Conservation (phyloP, 2,797 vertebrate species). For the Myotis pilosus region DNA sequence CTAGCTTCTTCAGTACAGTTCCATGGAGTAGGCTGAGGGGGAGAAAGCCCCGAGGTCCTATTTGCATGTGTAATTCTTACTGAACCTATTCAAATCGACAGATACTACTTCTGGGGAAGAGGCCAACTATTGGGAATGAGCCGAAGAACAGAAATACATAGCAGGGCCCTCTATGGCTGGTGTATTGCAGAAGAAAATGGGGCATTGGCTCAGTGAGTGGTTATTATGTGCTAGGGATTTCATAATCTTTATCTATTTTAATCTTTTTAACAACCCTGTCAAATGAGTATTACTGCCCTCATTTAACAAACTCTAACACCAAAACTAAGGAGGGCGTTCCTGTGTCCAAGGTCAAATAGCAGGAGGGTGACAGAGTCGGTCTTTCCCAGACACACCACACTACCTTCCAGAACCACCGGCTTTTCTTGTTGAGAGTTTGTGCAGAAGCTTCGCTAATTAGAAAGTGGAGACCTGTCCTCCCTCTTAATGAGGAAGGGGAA, state of each 20-base stretch:
- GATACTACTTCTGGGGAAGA: constrained; percentile 2
- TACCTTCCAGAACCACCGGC: not conserved
- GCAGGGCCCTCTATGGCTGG: not conserved
- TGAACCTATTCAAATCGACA: constrained; percentile 42
- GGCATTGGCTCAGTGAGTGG: not conserved
- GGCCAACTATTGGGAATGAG: not conserved
- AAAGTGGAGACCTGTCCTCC: not conserved
- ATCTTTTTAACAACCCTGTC: not conserved
- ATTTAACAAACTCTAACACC: not conserved
- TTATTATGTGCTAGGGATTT: not conserved
- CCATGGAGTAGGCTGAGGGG: not conserved
- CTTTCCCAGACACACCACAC: not conserved
- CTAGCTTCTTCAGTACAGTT: not conserved
- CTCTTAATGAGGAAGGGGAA: not conserved
- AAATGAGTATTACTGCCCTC: not conserved
- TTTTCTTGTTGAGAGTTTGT: not conserved
- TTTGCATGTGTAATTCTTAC: constrained; percentile 35
- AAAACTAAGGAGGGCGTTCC: not conserved
- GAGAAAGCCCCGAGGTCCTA: not conserved
- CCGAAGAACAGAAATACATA: not conserved
- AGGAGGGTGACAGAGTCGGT: not conserved
- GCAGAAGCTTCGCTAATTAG: not conserved
- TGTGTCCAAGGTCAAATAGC: not conserved
- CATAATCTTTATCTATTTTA: not conserved
- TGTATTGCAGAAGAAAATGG: not conserved